Percentiles rank a stretch among this genome's conserved stretches.
These are phyloP conservation scores for Phrynocephalus forsythii DNA, from an alignment of 2,797 vertebrate species.

Conservation along the genomic window DNA sequence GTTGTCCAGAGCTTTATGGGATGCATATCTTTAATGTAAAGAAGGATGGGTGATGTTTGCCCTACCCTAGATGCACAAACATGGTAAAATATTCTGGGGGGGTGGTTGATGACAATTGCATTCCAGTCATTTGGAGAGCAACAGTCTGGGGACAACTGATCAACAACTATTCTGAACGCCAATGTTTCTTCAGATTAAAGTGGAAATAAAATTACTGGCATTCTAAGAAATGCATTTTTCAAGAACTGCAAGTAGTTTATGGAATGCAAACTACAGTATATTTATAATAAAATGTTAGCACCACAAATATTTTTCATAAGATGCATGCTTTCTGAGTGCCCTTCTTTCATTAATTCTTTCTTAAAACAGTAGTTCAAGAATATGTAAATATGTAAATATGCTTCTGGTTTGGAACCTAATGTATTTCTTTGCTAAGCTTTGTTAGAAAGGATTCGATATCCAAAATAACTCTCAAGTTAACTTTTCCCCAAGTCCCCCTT, in stretches of 20 bases:
- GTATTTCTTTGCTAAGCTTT: background rate
- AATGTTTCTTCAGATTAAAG: background rate
- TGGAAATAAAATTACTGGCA: background rate
- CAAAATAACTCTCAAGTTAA: conserved; percentile 31
- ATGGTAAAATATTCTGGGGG: background rate
- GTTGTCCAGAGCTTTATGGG: background rate
- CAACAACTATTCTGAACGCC: background rate
- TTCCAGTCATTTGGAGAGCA: background rate
- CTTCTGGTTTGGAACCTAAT: background rate
- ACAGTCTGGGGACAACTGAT: background rate
- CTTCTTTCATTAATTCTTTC: conserved; percentile 29
- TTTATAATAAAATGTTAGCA: background rate
- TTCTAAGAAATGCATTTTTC: conserved; percentile 9
- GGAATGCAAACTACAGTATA: background rate
- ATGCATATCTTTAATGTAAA: background rate
- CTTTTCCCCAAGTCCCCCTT: background rate
- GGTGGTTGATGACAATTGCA: background rate
- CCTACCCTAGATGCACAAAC: too few relatives aligned
- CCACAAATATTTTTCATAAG: background rate
- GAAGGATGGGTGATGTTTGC: background rate
- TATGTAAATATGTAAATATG: conserved; percentile 32
- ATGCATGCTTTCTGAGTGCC: background rate
- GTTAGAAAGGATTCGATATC: conserved; percentile 26
- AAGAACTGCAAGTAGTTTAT: too few relatives aligned
- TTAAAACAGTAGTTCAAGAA: background rate